Conservation (phyloP, 2,113 vertebrate genomes). For the Pica pica region DNA sequence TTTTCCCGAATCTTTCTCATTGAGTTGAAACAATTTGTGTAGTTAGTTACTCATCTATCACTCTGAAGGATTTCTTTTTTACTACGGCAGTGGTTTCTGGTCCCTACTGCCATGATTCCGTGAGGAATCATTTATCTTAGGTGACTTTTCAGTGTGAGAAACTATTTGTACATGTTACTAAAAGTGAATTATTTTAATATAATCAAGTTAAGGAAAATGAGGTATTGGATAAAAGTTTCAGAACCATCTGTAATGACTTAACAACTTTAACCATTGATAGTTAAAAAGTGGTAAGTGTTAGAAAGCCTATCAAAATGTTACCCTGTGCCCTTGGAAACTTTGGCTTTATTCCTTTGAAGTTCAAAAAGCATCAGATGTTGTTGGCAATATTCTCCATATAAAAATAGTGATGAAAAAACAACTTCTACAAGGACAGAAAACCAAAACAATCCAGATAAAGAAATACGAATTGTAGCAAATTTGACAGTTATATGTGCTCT, state of each 20-base stretch:
- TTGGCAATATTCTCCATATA: not conserved
- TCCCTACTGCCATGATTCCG: not conserved
- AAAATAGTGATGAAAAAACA: not conserved
- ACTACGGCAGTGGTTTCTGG: not conserved
- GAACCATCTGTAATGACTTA: not conserved
- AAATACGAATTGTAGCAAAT: not conserved
- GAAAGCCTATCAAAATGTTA: not conserved
- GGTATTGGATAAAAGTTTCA: not conserved
- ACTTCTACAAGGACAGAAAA: not conserved
- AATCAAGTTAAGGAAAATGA: not conserved
- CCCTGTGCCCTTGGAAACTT: not conserved
- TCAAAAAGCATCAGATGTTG: not conserved
- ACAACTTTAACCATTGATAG: not conserved
- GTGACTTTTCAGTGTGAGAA: not conserved
- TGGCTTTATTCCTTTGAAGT: not conserved
- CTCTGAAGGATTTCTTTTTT: not conserved
- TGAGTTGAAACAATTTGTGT: not conserved
- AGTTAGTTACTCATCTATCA: not conserved
- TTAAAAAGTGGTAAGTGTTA: not conserved
- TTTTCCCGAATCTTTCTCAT: not conserved
- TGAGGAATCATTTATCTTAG: not conserved
- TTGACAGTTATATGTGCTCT: not conserved
- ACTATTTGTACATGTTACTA: not conserved
- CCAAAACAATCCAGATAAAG: not conserved
- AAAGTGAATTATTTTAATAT: not conserved